These are phyloP conservation scores for Tiliacea citrago DNA, from an alignment of 2,888 invertebrate genomes.

Conservation along the genomic window DNA sequence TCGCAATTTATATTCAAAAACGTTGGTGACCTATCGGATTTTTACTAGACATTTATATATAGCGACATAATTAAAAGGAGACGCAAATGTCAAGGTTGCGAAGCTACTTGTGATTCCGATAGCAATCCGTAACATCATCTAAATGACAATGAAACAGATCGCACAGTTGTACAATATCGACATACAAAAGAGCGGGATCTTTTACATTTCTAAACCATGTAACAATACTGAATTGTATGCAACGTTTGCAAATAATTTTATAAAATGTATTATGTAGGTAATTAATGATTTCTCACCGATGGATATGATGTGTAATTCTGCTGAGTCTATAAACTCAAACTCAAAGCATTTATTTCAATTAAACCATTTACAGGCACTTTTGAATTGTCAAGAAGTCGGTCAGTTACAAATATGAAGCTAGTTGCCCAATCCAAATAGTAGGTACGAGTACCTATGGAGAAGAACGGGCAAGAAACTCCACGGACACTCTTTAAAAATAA, in stretches of 20 bases:
- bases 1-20: slow-evolving; percentile 57
- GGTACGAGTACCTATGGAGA: too few species aligned
- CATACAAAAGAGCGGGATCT: background rate
- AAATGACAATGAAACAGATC: slow-evolving; percentile 50
- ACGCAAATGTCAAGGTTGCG: slow-evolving; percentile 67
- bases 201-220: background rate
- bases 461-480: too few species aligned
- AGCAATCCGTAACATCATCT: slow-evolving; percentile 42
- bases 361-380: too few species aligned
- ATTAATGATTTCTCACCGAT: background rate
- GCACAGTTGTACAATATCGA: background rate
- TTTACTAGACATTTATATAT: slow-evolving; percentile 47
- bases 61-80: slow-evolving; percentile 61
- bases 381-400: too few species aligned
- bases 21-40: slow-evolving; percentile 58
- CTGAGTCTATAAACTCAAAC: too few species aligned
- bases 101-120: slow-evolving; percentile 49
- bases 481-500: too few species aligned
- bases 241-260: background rate
- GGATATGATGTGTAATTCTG: background rate
- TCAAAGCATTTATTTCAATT: too few species aligned
- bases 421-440: too few species aligned
- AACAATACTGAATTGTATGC: background rate
- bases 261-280: background rate
- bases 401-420: too few species aligned